phyloP scores from a whole-genome alignment of 2,113 vertebrate species.

The Oxyruncus cristatus region DNA sequence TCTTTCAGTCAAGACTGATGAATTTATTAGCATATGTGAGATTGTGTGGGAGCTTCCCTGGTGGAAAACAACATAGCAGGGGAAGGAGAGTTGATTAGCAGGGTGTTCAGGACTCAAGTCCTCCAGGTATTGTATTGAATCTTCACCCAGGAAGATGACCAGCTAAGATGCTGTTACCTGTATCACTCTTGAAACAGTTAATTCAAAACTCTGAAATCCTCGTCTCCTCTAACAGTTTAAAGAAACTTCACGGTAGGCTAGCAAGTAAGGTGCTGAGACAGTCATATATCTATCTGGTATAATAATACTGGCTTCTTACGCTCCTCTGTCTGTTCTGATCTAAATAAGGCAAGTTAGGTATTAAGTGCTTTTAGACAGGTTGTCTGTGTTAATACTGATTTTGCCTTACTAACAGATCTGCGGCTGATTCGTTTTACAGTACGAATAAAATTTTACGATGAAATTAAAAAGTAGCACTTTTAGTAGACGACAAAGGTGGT shows the following conservation, averaged over 20 bases:
- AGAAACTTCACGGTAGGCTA: background rate
- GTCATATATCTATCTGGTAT: background rate
- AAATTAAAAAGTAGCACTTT: background rate
- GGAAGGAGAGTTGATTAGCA: background rate
- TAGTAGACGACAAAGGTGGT: background rate
- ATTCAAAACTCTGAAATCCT: background rate
- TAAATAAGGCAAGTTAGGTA: background rate
- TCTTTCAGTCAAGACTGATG: conserved; percentile 2
- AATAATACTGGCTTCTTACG: background rate
- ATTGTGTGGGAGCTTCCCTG: background rate
- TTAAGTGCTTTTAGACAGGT: background rate
- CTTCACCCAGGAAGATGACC: background rate
- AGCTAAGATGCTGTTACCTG: background rate
- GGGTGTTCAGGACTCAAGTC: background rate
- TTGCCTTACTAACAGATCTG: background rate
- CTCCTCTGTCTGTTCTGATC: background rate
- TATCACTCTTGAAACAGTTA: background rate
- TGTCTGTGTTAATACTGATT: background rate
- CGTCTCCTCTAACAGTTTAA: background rate
- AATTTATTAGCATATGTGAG: conserved; percentile 31
- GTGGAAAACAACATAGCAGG: background rate
- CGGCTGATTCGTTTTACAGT: background rate
- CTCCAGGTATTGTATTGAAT: background rate
- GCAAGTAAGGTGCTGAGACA: background rate
- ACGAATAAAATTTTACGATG: background rate